Conservation (phyloP, 2,113 vertebrate genomes). For the Mionectes macconnelli region DNA sequence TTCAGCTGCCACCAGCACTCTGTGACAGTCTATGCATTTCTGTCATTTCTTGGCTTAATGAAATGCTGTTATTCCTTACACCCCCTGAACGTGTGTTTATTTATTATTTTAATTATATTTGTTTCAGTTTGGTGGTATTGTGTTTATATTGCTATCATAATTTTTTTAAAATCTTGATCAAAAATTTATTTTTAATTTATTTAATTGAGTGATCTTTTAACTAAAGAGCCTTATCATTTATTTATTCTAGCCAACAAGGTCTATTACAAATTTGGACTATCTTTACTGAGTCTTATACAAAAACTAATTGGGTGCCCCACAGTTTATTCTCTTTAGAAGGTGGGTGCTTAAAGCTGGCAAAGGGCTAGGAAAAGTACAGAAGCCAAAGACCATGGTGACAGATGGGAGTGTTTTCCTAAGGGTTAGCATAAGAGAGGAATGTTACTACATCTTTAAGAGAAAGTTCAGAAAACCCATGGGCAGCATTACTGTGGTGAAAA, state of each 20-base stretch:
- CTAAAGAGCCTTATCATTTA: not conserved
- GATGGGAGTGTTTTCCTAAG: not conserved
- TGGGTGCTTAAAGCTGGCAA: not conserved
- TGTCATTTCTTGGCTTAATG: not conserved
- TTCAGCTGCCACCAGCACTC: not conserved
- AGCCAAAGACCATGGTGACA: not conserved
- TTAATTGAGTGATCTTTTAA: not conserved
- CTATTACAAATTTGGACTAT: not conserved
- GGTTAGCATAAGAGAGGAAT: not conserved
- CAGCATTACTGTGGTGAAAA: not conserved
- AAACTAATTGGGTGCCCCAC: not conserved
- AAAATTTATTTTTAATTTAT: not conserved
- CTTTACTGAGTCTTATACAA: not conserved
- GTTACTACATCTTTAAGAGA: not conserved
- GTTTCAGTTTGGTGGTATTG: not conserved
- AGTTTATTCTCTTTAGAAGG: not conserved
- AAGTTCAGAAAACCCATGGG: not conserved
- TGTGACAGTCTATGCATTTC: not conserved
- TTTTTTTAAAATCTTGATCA: not conserved
- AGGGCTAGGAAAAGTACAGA: not conserved
- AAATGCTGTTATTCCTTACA: not conserved
- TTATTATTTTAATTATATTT: not conserved
- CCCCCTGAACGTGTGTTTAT: not conserved
- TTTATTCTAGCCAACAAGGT: not conserved
- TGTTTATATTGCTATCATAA: not conserved